phyloP scores from a whole-genome alignment of 2,113 vertebrate species.

The Phoenicopterus ruber region DNA sequence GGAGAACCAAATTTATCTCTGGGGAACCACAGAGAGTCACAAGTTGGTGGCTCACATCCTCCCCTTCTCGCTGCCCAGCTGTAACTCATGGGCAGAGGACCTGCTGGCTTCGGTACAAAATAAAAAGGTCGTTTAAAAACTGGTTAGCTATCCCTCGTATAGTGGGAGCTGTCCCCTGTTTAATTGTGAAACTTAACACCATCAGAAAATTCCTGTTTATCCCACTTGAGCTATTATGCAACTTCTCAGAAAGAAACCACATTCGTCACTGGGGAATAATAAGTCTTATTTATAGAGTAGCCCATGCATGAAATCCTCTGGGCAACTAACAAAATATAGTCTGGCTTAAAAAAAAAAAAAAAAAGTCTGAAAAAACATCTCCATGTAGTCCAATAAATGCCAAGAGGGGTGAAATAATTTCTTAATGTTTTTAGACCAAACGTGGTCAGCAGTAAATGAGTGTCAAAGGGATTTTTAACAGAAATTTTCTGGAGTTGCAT shows the following conservation, averaged over 20 bases:
- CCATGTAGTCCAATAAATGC: conserved; percentile 25
- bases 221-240: not conserved
- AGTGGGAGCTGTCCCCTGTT: not conserved
- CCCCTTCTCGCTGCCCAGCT: not conserved
- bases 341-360: not conserved
- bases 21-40: not conserved
- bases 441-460: not conserved
- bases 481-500: not conserved
- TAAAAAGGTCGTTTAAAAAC: not conserved
- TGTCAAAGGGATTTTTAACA: conserved; percentile 32
- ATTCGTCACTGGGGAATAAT: conserved; percentile 9
- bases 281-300: conserved; percentile 43
- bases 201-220: conserved; percentile 26
- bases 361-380: not conserved
- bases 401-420: conserved; percentile 13
- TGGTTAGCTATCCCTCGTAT: not conserved
- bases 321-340: conserved; percentile 23
- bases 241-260: conserved; percentile 29
- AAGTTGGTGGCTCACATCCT: not conserved
- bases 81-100: not conserved
- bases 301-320: conserved; percentile 34
- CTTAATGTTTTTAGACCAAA: conserved; percentile 39
- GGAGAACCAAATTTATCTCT: not conserved
- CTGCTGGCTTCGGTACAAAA: not conserved
- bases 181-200: conserved; percentile 24